phyloP scores from a whole-genome alignment of 1,140 invertebrate species.

The Nomia melanderi region DNA sequence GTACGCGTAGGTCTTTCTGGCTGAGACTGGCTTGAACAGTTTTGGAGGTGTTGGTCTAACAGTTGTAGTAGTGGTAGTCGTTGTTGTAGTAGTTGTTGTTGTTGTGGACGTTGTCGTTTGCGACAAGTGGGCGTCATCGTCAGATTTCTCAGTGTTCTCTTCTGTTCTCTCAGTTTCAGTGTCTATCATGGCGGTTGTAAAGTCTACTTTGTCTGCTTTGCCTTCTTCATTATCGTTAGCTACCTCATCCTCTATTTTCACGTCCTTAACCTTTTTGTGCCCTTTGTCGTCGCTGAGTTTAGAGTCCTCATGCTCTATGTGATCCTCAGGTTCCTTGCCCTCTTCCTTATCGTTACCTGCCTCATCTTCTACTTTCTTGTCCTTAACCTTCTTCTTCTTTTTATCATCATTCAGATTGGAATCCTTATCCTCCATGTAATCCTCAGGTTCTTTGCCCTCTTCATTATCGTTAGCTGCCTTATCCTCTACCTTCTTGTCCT shows the following conservation, averaged over 20 bases:
- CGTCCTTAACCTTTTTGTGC: too few relatives aligned
- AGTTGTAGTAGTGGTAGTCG: slow-evolving; percentile 56
- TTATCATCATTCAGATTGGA: too few relatives aligned
- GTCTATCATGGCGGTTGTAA: slow-evolving; percentile 13
- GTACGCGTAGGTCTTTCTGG: slow-evolving; percentile 75
- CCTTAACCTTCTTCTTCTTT: slow-evolving; percentile 33
- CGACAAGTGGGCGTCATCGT: background rate
- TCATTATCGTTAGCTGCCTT: background rate
- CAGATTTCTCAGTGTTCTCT: background rate
- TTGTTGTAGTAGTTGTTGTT: slow-evolving; percentile 26
- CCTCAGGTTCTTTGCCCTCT: slow-evolving; percentile 1
- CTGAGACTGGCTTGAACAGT: slow-evolving; percentile 72
- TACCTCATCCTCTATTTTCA: too few relatives aligned
- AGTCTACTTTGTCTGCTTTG: slow-evolving; percentile 32
- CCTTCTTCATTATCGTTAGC: background rate
- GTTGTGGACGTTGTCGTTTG: background rate
- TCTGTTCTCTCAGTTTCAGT: background rate
- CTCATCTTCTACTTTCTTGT: slow-evolving; percentile 14
- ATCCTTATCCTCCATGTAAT: too few relatives aligned
- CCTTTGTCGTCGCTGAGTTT: too few relatives aligned
- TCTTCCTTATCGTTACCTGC: background rate
- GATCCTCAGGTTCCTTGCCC: too few relatives aligned
- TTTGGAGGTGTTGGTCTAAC: slow-evolving; percentile 62
- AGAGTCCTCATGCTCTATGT: too few relatives aligned
- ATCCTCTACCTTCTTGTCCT: slow-evolving; percentile 6